A percentile compares a stretch with the other conserved stretches of the same genome.
Conservation (phyloP, 30 jellyfish, hydroid and myxozoan species). For the Aurelia sp. region DNA sequence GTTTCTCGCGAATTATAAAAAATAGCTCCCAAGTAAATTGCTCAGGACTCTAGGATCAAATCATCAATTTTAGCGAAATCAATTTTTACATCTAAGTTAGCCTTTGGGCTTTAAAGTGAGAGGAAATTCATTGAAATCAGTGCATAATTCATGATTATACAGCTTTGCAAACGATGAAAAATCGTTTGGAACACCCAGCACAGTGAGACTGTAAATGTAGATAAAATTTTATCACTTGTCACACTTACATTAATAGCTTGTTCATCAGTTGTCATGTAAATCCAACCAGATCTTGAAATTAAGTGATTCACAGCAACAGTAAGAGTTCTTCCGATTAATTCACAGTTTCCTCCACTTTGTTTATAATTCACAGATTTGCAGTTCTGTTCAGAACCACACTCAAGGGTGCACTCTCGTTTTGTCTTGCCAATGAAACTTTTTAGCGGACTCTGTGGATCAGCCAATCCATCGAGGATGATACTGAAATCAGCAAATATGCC, state of each 20-base stretch:
- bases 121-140: too few relatives aligned
- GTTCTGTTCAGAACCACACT: slow-evolving; percentile 18
- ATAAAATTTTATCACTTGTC: too few relatives aligned
- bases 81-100: too few relatives aligned
- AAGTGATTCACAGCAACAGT: background rate
- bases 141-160: too few relatives aligned
- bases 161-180: too few relatives aligned
- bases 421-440: slow-evolving; percentile 20
- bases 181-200: too few relatives aligned
- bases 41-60: too few relatives aligned
- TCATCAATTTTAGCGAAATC: too few relatives aligned
- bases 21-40: too few relatives aligned
- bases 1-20: too few relatives aligned
- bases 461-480: slow-evolving; percentile 6
- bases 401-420: slow-evolving; percentile 34
- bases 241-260: slow-evolving; percentile 8
- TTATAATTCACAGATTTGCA: slow-evolving; percentile 47
- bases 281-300: slow-evolving; percentile 20
- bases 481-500: slow-evolving; percentile 19
- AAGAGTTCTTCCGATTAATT: slow-evolving; percentile 27
- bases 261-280: slow-evolving; percentile 32
- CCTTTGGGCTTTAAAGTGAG: too few relatives aligned
- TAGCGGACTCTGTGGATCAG: slow-evolving; percentile 1
- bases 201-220: too few relatives aligned
- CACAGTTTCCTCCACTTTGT: slow-evolving; percentile 39